Percentiles rank a stretch among this genome's conserved stretches.
These are phyloP conservation scores for Coendou prehensilis DNA, from an alignment of 2,797 vertebrate species.

Conservation along the genomic window DNA sequence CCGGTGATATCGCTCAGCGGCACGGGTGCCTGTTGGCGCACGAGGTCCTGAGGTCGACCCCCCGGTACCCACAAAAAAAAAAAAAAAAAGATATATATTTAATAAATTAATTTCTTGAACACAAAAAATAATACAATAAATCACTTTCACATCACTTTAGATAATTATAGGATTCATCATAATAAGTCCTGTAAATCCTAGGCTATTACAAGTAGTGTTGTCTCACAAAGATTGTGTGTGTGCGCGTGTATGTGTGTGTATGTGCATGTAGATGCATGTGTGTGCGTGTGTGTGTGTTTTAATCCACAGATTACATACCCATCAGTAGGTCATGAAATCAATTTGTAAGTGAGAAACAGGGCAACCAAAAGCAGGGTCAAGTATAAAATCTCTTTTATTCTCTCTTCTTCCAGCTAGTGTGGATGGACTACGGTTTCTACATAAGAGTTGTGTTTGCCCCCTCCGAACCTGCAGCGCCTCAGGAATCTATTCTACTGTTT, in stretches of 20 bases:
- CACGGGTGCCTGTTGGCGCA: no score
- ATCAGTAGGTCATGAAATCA: neutral
- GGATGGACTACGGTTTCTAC: neutral
- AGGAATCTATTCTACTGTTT: neutral
- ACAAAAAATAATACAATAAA: slow-evolving; percentile 5
- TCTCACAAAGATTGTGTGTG: neutral
- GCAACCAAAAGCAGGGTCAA: neutral
- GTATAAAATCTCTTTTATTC: neutral
- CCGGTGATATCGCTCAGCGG: no score
- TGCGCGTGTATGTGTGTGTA: no score
- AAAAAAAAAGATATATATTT: slow-evolving; percentile 29
- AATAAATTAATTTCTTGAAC: neutral
- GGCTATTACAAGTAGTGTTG: neutral
- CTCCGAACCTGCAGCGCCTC: neutral
- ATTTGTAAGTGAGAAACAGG: neutral
- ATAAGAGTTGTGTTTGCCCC: neutral
- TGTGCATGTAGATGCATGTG: neutral
- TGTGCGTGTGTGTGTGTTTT: neutral
- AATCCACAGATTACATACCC: neutral
- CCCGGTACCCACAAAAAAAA: no score
- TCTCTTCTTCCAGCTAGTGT: neutral
- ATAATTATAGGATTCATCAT: neutral
- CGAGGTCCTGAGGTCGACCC: no score
- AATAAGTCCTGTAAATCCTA: slow-evolving; percentile 8
- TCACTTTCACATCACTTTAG: slow-evolving; percentile 11